Evolutionary conservation across 2,797 vertebrate genomes (phyloP).

Genomic region (Thunnus albacares): DNA sequence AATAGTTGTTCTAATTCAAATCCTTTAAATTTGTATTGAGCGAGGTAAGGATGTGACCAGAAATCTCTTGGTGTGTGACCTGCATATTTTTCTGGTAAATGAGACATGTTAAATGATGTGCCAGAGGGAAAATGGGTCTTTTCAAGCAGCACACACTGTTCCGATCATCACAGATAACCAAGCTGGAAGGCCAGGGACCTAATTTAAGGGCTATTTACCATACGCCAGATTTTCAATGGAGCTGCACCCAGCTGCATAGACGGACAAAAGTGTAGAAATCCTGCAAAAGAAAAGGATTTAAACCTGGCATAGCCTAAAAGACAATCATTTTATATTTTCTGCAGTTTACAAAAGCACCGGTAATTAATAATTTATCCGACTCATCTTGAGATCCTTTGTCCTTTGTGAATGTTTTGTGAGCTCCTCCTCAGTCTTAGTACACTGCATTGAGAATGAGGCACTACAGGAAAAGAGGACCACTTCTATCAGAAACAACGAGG

Average conservation of each 20-base stretch:
- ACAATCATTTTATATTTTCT: conserved; percentile 39
- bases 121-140: conserved; percentile 79
- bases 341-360: conserved; percentile 32
- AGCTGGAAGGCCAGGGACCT: conserved; percentile 77
- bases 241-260: conserved; percentile 59
- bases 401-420: conserved; percentile 50
- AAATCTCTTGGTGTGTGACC: conserved; percentile 78
- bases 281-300: conserved; percentile 41
- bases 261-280: conserved; percentile 41
- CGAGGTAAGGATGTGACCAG: conserved; percentile 77
- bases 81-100: conserved; percentile 83
- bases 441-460: conserved; percentile 34
- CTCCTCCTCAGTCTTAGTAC: conserved; percentile 28
- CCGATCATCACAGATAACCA: conserved; percentile 83
- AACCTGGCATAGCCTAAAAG: conserved; percentile 39
- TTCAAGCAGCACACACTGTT: conserved; percentile 81
- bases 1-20: conserved; percentile 80
- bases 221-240: conserved; percentile 71
- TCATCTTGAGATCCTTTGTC: conserved; percentile 45
- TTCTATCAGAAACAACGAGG: conserved; percentile 55
- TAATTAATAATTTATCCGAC: conserved; percentile 68
- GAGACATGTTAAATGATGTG: conserved; percentile 84
- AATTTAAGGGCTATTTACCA: conserved; percentile 84
- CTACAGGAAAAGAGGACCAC: conserved; percentile 11
- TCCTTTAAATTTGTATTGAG: conserved; percentile 78